Conservation (phyloP, 2,888 invertebrate species). For the Thera obeliscata region DNA sequence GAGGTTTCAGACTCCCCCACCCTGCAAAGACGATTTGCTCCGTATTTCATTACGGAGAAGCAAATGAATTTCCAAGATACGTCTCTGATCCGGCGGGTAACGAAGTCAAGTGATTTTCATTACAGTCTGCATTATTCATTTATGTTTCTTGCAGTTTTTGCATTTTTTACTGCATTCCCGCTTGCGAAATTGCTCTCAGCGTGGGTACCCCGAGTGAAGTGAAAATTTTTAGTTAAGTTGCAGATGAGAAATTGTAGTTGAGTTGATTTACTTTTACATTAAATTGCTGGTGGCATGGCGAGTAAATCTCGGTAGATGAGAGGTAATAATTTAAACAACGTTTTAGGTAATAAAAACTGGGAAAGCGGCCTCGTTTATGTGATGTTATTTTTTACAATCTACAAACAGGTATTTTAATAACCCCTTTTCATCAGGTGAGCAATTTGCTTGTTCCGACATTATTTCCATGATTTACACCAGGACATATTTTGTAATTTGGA, state of each 20-base stretch:
- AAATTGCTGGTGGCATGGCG: constrained; percentile 1
- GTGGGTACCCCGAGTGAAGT: constrained; percentile 3
- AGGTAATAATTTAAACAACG: constrained; percentile 6
- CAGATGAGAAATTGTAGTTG: constrained; percentile 1
- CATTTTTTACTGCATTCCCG: constrained; percentile 6
- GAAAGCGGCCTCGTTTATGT: neutral
- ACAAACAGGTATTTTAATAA: neutral
- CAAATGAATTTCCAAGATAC: constrained; percentile 27
- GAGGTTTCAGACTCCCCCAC: constrained; percentile 6
- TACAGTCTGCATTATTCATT: constrained; percentile 25
- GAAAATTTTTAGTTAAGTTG: constrained; percentile 9
- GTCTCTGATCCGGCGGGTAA: constrained; percentile 22
- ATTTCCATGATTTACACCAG: too few species aligned
- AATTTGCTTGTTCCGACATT: too few species aligned
- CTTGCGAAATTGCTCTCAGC: constrained; percentile 10
- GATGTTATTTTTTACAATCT: neutral
- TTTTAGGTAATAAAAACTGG: neutral
- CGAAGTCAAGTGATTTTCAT: constrained; percentile 31
- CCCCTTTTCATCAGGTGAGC: too few species aligned
- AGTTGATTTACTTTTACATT: constrained; percentile 18
- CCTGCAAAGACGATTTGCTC: constrained; percentile 18
- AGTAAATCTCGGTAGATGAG: constrained; percentile 4
- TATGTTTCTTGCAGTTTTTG: constrained; percentile 17
- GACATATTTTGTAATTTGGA: too few species aligned
- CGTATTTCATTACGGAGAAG: constrained; percentile 27